phyloP scores from a whole-genome alignment of 2,797 vertebrate species.

The Chromis chromis region DNA sequence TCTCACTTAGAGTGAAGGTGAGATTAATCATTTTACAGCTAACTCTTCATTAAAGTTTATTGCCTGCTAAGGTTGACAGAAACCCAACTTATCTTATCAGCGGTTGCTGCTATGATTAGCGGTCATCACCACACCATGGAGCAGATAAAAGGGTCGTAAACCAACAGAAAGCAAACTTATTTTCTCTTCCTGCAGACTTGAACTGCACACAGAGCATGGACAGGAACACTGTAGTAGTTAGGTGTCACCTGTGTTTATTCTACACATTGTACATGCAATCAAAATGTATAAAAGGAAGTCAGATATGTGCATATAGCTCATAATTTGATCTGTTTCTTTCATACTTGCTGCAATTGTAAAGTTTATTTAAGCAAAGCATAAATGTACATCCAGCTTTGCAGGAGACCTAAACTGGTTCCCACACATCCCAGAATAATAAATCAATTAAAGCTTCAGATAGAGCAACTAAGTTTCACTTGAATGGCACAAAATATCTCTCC shows the following conservation, averaged over 20 bases:
- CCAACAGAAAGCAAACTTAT: conserved; percentile 61
- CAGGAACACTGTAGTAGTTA: conserved; percentile 11
- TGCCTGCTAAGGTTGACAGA: conserved; percentile 59
- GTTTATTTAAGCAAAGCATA: not conserved
- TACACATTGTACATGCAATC: not conserved
- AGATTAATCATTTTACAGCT: conserved; percentile 73
- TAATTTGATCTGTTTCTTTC: not conserved
- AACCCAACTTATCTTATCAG: conserved; percentile 66
- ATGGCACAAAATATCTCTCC: conserved; percentile 2
- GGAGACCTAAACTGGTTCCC: not conserved
- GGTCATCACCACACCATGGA: conserved; percentile 69
- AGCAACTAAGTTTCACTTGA: conserved; percentile 16
- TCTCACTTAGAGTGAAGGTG: conserved; percentile 43
- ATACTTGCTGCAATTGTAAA: not conserved
- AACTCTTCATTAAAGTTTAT: conserved; percentile 79
- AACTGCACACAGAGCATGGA: conserved; percentile 6
- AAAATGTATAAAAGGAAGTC: not conserved
- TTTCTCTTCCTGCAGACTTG: conserved; percentile 49
- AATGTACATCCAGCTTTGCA: not conserved
- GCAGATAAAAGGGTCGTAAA: conserved; percentile 76
- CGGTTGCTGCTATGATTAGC: conserved; percentile 64
- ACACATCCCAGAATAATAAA: not conserved
- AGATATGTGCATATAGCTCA: not conserved
- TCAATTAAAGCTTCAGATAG: not conserved
- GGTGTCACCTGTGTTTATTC: conserved; percentile 23